Conservation (phyloP, 2,113 vertebrate species). For the Muntiacus muntjak region DNA sequence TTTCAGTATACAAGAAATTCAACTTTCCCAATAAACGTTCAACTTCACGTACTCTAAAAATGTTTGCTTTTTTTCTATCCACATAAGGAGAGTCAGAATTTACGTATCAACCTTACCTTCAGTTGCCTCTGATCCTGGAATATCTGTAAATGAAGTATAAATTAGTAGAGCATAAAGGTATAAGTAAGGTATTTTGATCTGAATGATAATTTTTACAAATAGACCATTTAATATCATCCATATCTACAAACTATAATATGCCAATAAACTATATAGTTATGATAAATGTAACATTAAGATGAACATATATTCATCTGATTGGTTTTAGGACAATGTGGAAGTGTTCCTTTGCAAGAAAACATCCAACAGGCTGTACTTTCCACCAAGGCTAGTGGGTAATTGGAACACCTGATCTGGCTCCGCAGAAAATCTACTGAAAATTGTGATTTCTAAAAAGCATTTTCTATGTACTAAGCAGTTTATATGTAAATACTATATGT, state of each 20-base stretch:
- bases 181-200: background rate
- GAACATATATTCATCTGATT: background rate
- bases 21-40: conserved; percentile 85
- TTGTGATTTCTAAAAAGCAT: background rate
- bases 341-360: background rate
- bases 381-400: background rate
- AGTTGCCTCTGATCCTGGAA: background rate
- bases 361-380: background rate
- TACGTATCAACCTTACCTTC: background rate
- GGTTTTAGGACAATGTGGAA: background rate
- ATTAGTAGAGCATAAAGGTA: background rate
- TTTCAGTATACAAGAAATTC: conserved; percentile 81
- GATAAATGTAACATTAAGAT: background rate
- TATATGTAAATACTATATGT: too few relatives aligned
- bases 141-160: background rate
- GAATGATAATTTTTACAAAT: background rate
- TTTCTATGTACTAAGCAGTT: background rate
- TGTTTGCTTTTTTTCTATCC: conserved; percentile 28
- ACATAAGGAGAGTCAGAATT: background rate
- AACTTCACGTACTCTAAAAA: conserved; percentile 77
- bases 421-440: background rate
- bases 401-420: background rate
- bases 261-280: background rate
- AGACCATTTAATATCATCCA: background rate
- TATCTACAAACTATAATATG: background rate